phyloP scores from a whole-genome alignment of 2,113 vertebrate genomes.

The Burhinus bistriatus region DNA sequence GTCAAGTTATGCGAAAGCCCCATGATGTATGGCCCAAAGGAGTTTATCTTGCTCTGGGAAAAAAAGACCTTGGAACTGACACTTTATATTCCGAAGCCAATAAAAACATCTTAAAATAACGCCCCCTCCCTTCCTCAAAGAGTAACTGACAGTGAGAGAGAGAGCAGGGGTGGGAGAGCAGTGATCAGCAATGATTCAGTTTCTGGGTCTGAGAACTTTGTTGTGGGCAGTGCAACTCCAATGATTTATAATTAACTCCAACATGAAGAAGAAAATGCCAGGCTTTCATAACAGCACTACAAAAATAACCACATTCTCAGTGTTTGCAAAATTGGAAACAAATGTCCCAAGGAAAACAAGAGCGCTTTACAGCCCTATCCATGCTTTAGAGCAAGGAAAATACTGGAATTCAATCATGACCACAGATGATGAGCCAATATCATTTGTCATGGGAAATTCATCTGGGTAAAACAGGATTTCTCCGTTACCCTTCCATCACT shows the following conservation, averaged over 20 bases:
- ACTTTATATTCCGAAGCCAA: slow-evolving; percentile 84
- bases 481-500: slow-evolving; percentile 73
- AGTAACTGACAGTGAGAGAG: slow-evolving; percentile 73
- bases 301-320: slow-evolving; percentile 83
- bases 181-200: slow-evolving; percentile 76
- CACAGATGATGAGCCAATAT: slow-evolving; percentile 82
- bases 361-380: slow-evolving; percentile 70
- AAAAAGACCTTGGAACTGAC: slow-evolving; percentile 89
- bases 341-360: slow-evolving; percentile 85
- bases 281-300: slow-evolving; percentile 85
- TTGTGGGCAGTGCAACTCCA: slow-evolving; percentile 78
- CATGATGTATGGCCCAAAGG: slow-evolving; percentile 83
- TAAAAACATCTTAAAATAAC: slow-evolving; percentile 95
- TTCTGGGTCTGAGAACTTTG: slow-evolving; percentile 84
- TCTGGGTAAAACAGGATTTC: slow-evolving; percentile 80
- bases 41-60: slow-evolving; percentile 95
- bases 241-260: slow-evolving; percentile 85
- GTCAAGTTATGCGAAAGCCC: slow-evolving; percentile 83
- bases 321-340: slow-evolving; percentile 89
- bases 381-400: slow-evolving; percentile 79
- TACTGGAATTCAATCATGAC: slow-evolving; percentile 76
- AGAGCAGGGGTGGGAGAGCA: slow-evolving; percentile 66
- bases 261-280: slow-evolving; percentile 88
- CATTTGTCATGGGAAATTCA: slow-evolving; percentile 91
- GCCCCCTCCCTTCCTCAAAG: slow-evolving; percentile 75